Evolutionary conservation across 2,888 invertebrate genomes (phyloP).

Genomic region (Patella pellucida): DNA sequence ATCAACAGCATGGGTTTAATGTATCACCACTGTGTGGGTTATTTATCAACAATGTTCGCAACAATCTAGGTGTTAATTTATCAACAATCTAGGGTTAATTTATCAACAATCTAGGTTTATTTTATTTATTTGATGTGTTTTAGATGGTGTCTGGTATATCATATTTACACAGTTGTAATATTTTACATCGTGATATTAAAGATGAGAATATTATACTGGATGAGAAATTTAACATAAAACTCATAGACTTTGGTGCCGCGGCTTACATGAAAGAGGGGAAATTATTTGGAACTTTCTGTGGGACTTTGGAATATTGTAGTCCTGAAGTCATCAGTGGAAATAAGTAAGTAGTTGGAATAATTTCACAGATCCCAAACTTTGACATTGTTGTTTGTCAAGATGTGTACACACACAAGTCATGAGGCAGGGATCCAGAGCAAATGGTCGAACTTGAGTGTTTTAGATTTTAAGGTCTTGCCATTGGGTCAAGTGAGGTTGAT

Average conservation of each 20-base stretch:
- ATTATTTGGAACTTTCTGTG: constrained; percentile 82
- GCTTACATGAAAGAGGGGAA: constrained; percentile 77
- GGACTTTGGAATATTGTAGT: constrained; percentile 83
- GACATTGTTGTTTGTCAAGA: no score
- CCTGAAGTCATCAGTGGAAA: constrained; percentile 82
- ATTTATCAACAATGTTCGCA: no score
- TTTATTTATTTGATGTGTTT: constrained; percentile 13
- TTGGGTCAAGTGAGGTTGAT: neutral
- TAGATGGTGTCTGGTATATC: constrained; percentile 81
- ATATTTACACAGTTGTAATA: constrained; percentile 78
- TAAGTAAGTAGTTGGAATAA: constrained; percentile 71
- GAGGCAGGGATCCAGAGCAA: no score
- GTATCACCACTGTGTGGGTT: no score
- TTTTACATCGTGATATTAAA: constrained; percentile 82
- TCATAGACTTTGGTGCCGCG: constrained; percentile 85
- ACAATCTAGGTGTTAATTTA: no score
- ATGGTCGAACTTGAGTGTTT: no score
- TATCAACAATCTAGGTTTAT: no score
- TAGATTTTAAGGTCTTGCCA: neutral
- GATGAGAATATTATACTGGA: constrained; percentile 84
- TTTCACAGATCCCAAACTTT: no score
- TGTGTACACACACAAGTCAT: no score
- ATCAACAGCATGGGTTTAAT: no score
- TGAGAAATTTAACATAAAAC: constrained; percentile 80
- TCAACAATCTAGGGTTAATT: no score